These are phyloP conservation scores for Melanostoma scalare DNA, from an alignment of 2,888 invertebrate genomes.

Conservation along the genomic window DNA sequence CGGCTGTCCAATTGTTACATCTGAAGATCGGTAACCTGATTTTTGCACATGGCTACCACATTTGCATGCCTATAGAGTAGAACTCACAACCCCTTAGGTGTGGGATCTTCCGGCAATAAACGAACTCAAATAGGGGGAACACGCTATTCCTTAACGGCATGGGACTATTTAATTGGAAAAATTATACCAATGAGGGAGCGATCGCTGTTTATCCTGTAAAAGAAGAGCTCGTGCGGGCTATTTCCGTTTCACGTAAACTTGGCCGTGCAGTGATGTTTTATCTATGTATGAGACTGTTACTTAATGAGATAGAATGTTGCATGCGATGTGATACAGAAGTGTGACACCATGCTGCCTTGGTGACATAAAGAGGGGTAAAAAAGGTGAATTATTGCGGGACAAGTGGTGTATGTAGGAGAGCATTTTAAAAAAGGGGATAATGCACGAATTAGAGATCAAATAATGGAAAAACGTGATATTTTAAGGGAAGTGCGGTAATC, in stretches of 20 bases:
- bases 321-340: slow-evolving; percentile 32
- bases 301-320: slow-evolving; percentile 35
- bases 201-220: slow-evolving; percentile 38
- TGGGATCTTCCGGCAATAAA: slow-evolving; percentile 54
- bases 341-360: slow-evolving; percentile 20
- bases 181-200: not conserved
- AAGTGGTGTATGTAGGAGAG: too few species aligned
- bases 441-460: too few species aligned
- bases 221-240: slow-evolving; percentile 56
- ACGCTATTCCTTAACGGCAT: slow-evolving; percentile 15
- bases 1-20: slow-evolving; percentile 19
- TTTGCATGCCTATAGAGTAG: slow-evolving; percentile 8
- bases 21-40: slow-evolving; percentile 16
- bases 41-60: slow-evolving; percentile 25
- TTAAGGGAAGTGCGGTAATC: too few species aligned
- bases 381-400: not conserved
- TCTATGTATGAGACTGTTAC: slow-evolving; percentile 25
- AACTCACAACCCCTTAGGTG: slow-evolving; percentile 13
- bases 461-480: too few species aligned
- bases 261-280: slow-evolving; percentile 24
- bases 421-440: too few species aligned
- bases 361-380: slow-evolving; percentile 20
- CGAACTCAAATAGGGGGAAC: slow-evolving; percentile 36
- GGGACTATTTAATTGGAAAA: slow-evolving; percentile 42
- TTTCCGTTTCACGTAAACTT: slow-evolving; percentile 49